A percentile compares a stretch with the other conserved stretches of the same genome.
phyloP scores from a whole-genome alignment of 2,113 vertebrate genomes.

The Pteronura brasiliensis region DNA sequence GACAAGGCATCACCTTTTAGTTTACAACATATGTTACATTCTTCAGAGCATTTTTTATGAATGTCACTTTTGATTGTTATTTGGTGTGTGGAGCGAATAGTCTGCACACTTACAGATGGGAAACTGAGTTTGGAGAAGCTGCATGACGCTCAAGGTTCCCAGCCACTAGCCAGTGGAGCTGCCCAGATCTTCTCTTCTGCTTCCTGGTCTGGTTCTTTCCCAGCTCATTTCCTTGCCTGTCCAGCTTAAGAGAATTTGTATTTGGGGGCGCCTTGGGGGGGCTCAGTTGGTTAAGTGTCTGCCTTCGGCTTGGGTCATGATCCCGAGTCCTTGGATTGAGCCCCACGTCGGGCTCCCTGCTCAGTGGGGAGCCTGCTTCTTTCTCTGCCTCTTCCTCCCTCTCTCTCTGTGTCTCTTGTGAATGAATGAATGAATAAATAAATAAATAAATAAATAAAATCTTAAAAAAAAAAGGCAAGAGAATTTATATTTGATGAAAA shows the following conservation, averaged over 20 bases:
- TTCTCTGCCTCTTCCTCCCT: no score
- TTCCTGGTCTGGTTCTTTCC: not conserved
- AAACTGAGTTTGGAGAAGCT: not conserved
- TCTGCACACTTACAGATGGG: not conserved
- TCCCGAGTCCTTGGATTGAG: no score
- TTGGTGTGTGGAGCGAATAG: not conserved
- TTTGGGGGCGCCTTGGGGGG: no score
- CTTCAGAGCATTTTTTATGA: not conserved
- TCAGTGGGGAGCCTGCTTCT: no score
- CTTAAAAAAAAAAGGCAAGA: not conserved
- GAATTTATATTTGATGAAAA: not conserved
- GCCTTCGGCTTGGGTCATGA: no score
- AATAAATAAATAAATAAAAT: no score
- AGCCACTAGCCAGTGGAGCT: not conserved
- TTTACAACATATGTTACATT: not conserved
- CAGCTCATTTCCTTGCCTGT: not conserved
- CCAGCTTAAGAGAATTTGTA: not conserved
- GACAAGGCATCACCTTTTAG: not conserved
- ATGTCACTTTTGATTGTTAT: not conserved
- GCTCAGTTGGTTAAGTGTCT: no score
- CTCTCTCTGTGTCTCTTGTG: no score
- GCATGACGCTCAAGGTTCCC: accelerated
- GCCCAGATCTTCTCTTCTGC: not conserved
- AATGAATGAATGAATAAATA: no score
- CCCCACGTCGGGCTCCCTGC: no score